Base-by-base conservation (phyloP, 2,797 vertebrate species). In the Pseudomugil tenellus region DNA sequence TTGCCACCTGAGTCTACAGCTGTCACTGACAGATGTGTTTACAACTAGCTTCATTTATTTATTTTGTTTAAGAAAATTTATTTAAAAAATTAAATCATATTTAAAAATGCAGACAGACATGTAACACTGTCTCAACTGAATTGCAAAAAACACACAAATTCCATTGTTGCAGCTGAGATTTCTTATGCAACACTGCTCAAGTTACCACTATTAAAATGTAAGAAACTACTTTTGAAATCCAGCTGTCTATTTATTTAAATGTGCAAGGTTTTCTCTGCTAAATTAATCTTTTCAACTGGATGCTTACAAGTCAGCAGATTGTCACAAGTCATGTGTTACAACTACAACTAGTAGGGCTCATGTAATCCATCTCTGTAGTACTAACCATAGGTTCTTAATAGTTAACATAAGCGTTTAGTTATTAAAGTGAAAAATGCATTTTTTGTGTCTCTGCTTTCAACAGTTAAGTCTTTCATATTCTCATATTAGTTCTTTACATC, bases 241-340 rank as follows among this genome's bases (percentile, higher is more conserved):
- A 70, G 57, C 64, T 77, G 67, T 77, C 29, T n/a, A 39, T 46
- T 48, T 28, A 54, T 60, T 62, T 60, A 28, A 4, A 23, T 26
- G 58, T 35, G 16, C 46, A 16, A 35, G 16, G n/a, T 34, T 67
- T 53, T 53, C 26, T 43, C 14, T 10, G 23, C 34, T 48, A 13
- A 31, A 34, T 68, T 58, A 64, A 35, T 35, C 16, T 41, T 21
- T 25, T 49, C 34, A 13, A 48, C 39, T 59, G 37, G 43, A 62
- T 34, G 5, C 41, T 16, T 41, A 12, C 51, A 29, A 54, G 62
- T 64, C 8, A 23, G 16, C 26, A 37, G 35, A 9, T 56, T 19
- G 12, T 19, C 6, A 19, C 7, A 6, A 9, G 23, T 57, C 17
- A 5, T 17, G 21, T 52, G 26, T 28, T 17, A 2, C 16, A 49